Evolutionary conservation across 2,113 vertebrate genomes (phyloP).

Genomic region (Aspiorhynchus laticeps): DNA sequence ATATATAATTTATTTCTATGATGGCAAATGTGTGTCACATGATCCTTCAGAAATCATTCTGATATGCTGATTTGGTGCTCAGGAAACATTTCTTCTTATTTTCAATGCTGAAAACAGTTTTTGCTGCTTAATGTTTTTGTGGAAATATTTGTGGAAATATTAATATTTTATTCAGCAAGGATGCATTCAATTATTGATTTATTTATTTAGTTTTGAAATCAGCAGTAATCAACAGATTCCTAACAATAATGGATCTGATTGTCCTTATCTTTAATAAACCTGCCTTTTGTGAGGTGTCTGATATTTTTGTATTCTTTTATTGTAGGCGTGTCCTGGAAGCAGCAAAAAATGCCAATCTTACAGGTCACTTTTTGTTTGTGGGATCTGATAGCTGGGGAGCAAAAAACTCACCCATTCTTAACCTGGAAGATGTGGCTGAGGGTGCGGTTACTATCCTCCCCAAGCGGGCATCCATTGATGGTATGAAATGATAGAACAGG

Average conservation of each 20-base stretch:
- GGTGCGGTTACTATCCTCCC: slow-evolving; percentile 77
- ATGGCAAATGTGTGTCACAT: background rate
- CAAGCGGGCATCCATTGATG: slow-evolving; percentile 76
- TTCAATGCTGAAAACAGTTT: too few relatives aligned
- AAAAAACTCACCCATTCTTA: slow-evolving; percentile 73
- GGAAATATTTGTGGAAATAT: too few relatives aligned
- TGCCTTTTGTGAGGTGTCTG: background rate
- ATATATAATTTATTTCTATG: too few relatives aligned
- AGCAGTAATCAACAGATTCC: background rate
- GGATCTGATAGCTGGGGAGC: slow-evolving; percentile 79
- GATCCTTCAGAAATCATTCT: background rate
- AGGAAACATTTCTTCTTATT: too few relatives aligned
- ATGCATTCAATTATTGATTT: too few relatives aligned
- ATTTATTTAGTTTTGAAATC: too few relatives aligned
- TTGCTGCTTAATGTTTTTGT: too few relatives aligned
- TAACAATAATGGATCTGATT: too few relatives aligned
- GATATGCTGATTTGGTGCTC: too few relatives aligned
- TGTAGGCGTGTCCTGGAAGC: slow-evolving; percentile 83
- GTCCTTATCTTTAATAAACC: background rate
- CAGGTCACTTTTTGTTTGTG: slow-evolving; percentile 80
- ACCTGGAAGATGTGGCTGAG: slow-evolving; percentile 77
- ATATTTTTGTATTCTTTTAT: slow-evolving; percentile 23
- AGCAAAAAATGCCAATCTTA: slow-evolving; percentile 83
- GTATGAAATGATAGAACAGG: slow-evolving; percentile 65
- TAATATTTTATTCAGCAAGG: too few relatives aligned